These are phyloP conservation scores for Ctenosaura bakeri DNA, from an alignment of 2,797 vertebrate species.

Conservation along the genomic window DNA sequence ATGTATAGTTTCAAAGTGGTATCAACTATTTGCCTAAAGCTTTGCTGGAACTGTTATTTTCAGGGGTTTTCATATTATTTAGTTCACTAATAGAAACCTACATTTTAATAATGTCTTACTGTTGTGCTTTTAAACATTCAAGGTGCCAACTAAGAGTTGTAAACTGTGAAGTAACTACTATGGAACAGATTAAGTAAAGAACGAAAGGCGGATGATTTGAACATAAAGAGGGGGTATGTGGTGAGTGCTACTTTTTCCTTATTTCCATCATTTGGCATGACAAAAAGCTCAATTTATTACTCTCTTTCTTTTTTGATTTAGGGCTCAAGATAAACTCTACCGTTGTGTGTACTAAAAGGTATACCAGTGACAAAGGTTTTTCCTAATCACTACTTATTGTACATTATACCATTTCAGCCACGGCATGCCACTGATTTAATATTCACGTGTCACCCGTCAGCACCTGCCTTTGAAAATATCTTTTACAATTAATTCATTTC, in stretches of 20 bases:
- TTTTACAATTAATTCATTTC: slow-evolving; percentile 67
- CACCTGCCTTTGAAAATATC: slow-evolving; percentile 66
- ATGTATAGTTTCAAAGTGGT: slow-evolving; percentile 33
- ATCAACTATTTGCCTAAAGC: slow-evolving; percentile 49
- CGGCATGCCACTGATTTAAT: slow-evolving; percentile 65
- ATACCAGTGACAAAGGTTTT: slow-evolving; percentile 59
- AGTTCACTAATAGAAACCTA: slow-evolving; percentile 50
- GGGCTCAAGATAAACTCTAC: slow-evolving; percentile 56
- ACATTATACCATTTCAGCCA: slow-evolving; percentile 64
- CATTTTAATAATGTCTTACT: slow-evolving; percentile 67
- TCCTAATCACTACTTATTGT: slow-evolving; percentile 43
- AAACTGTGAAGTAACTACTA: slow-evolving; percentile 89
- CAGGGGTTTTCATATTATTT: slow-evolving; percentile 65
- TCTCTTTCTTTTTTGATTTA: slow-evolving; percentile 51
- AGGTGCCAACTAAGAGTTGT: slow-evolving; percentile 86
- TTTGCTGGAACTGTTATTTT: slow-evolving; percentile 58
- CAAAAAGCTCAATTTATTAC: slow-evolving; percentile 67
- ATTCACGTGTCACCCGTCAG: slow-evolving; percentile 52
- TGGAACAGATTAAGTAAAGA: slow-evolving; percentile 84
- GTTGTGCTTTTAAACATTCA: slow-evolving; percentile 75
- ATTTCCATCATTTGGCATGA: slow-evolving; percentile 53
- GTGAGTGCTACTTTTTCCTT: slow-evolving; percentile 81
- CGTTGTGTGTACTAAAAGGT: slow-evolving; percentile 55
- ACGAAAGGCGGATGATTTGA: slow-evolving; percentile 78
- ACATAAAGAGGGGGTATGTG: slow-evolving; percentile 85